A percentile compares a stretch with the other conserved stretches of the same genome.
These are phyloP conservation scores for Galerucella calmariensis DNA, from an alignment of 2,888 invertebrate species.

Conservation along the genomic window DNA sequence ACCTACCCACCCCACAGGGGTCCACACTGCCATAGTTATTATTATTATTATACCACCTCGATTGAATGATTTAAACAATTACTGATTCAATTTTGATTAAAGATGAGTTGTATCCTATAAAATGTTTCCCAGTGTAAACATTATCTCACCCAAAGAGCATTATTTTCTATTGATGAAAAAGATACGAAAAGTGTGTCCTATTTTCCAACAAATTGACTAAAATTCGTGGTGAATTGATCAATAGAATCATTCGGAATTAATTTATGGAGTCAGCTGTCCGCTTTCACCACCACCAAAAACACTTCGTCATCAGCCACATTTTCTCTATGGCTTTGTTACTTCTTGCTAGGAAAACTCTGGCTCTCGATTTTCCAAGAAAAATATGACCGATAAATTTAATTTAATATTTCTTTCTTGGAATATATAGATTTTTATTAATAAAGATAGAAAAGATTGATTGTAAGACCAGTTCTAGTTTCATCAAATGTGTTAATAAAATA, in stretches of 20 bases:
- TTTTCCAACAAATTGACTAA: conserved; percentile 57
- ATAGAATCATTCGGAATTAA: conserved; percentile 40
- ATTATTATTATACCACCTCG: no score
- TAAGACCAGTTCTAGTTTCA: neutral
- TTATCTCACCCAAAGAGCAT: neutral
- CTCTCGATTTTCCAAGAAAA: conserved; percentile 11
- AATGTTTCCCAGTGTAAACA: conserved; percentile 29
- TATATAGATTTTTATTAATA: conserved; percentile 13
- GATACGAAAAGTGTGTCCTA: conserved; percentile 49
- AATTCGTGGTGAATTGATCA: conserved; percentile 45
- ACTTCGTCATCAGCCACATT: conserved; percentile 39
- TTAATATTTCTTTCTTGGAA: neutral
- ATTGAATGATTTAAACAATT: no score
- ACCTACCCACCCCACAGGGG: no score
- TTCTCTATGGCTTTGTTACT: conserved; percentile 17
- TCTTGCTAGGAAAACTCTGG: conserved; percentile 6
- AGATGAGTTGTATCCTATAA: conserved; percentile 41
- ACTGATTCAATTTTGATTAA: no score
- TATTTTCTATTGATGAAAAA: conserved; percentile 56
- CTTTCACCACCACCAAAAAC: conserved; percentile 34
- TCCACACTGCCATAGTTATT: no score
- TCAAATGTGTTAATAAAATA: neutral
- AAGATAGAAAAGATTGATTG: conserved; percentile 1
- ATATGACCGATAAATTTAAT: conserved; percentile 9
- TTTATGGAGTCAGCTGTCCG: conserved; percentile 37